A percentile compares a stretch with the other conserved stretches of the same genome.
Evolutionary conservation across 2,888 invertebrate species (phyloP).

Genomic region (Clusia tigrina): DNA sequence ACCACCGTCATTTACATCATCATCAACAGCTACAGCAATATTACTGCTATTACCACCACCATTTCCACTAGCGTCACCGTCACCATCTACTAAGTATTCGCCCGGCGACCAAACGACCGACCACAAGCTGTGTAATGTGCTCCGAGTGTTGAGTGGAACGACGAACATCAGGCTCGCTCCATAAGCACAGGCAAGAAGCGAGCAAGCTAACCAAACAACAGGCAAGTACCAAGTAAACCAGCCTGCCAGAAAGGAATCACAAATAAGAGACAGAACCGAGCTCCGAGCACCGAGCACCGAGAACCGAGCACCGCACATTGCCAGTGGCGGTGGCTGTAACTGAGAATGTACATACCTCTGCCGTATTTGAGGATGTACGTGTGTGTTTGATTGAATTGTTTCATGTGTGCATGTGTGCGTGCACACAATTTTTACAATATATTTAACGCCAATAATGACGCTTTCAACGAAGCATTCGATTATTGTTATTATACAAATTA

Average conservation of each 20-base stretch:
- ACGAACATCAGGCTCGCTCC: no score
- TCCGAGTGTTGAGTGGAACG: no score
- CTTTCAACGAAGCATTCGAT: slow-evolving; percentile 32
- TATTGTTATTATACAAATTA: slow-evolving; percentile 37
- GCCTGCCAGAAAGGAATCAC: not conserved
- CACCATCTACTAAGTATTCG: not conserved
- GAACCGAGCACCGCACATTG: not conserved
- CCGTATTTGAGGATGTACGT: no score
- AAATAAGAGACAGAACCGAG: not conserved
- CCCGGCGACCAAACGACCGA: slow-evolving; percentile 9
- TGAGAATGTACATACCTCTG: no score
- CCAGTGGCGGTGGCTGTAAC: not conserved
- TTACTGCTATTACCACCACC: slow-evolving; percentile 2
- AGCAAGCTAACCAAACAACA: slow-evolving; percentile 4
- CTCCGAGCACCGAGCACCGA: not conserved
- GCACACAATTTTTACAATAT: slow-evolving; percentile 25
- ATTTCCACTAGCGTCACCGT: slow-evolving; percentile 3
- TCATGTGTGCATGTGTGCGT: no score
- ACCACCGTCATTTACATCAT: slow-evolving; percentile 10
- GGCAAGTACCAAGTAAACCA: not conserved
- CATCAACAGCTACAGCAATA: slow-evolving; percentile 9
- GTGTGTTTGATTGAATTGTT: no score
- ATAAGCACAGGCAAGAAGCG: slow-evolving; percentile 8
- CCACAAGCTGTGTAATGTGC: slow-evolving; percentile 7
- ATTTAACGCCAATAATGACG: slow-evolving; percentile 34